phyloP scores from a whole-genome alignment of 1,140 invertebrate genomes.

The Aphaenogaster rudis region DNA sequence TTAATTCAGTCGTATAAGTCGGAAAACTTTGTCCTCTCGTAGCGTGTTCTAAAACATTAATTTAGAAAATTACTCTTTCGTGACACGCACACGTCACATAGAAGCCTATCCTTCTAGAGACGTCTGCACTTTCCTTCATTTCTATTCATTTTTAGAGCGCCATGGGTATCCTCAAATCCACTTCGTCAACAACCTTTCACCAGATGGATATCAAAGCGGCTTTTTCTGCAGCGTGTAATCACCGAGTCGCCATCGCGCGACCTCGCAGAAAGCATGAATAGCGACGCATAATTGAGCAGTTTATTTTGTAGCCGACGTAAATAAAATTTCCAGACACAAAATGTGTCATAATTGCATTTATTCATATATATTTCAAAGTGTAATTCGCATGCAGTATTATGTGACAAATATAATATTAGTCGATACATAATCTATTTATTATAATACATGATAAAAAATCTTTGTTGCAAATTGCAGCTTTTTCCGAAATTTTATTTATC shows the following conservation, averaged over 20 bases:
- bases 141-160: slow-evolving; percentile 39
- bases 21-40: background rate
- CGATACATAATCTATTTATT: background rate
- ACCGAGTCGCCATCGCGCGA: slow-evolving; percentile 28
- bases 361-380: background rate
- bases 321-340: background rate
- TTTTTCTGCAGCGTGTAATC: slow-evolving; percentile 35
- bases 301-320: slow-evolving; percentile 14
- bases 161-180: slow-evolving; percentile 9
- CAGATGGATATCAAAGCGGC: slow-evolving; percentile 32
- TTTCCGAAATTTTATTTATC: background rate
- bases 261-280: background rate
- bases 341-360: background rate
- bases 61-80: slow-evolving; percentile 35
- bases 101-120: background rate
- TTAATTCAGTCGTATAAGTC: background rate
- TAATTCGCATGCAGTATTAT: background rate
- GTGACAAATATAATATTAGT: background rate
- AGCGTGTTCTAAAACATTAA: slow-evolving; percentile 25
- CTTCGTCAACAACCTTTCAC: slow-evolving; percentile 50
- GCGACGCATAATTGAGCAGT: slow-evolving; percentile 42
- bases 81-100: background rate
- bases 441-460: background rate
- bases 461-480: background rate
- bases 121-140: background rate